Conservation (phyloP, 35 echinoderm and acorn worm genomes). For the Heliocidaris tuberculata region DNA sequence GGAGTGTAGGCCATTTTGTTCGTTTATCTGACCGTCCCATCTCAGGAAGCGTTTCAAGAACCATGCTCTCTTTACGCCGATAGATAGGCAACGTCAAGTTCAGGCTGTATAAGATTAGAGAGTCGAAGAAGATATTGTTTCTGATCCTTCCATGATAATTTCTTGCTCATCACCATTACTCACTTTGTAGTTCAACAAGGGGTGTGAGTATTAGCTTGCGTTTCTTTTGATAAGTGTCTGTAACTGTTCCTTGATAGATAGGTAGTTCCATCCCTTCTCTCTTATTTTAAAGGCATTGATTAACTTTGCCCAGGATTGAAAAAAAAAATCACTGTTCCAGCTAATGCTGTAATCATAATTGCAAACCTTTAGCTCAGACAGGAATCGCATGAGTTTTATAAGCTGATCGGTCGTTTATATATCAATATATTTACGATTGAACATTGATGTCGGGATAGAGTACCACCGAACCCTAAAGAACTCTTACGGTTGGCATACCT, state of each 20-base stretch:
- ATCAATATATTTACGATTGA: too few species aligned
- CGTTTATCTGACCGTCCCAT: neutral
- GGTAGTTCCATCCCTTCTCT: neutral
- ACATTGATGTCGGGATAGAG: too few species aligned
- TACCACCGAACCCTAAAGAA: too few species aligned
- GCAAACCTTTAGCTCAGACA: too few species aligned
- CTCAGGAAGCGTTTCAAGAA: neutral
- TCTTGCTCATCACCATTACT: neutral
- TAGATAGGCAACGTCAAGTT: neutral
- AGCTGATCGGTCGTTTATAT: too few species aligned
- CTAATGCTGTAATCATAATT: too few species aligned
- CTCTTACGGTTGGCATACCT: too few species aligned
- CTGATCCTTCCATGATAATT: neutral
- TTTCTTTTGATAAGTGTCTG: neutral
- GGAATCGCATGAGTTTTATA: too few species aligned
- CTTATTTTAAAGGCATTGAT: neutral
- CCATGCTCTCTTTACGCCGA: neutral
- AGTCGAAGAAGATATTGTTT: neutral
- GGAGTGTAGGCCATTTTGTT: neutral
- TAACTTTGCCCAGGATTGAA: too few species aligned
- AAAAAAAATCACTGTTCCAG: too few species aligned
- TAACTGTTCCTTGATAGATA: neutral
- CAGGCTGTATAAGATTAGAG: neutral
- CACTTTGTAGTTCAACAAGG: neutral
- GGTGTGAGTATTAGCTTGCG: neutral